phyloP scores from a whole-genome alignment of 2,797 vertebrate species.

The Diglossa cyanea region DNA sequence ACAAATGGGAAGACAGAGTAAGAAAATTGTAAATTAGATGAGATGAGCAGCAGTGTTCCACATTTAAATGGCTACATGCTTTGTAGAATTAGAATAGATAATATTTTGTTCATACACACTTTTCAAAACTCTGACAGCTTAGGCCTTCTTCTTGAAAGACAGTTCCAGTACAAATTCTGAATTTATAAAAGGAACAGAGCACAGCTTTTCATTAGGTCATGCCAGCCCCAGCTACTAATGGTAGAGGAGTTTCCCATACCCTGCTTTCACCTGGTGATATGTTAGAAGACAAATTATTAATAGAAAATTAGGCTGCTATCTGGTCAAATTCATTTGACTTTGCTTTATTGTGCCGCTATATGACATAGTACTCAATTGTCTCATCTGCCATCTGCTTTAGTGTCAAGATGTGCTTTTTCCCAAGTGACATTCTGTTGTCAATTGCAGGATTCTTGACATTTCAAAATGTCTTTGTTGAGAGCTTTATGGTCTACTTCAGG shows the following conservation, averaged over 20 bases:
- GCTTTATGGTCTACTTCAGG: constrained; percentile 8
- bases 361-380: constrained; percentile 37
- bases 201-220: neutral
- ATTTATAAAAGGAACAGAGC: neutral
- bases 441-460: constrained; percentile 52
- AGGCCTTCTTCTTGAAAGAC: neutral
- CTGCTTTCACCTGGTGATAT: neutral
- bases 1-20: neutral
- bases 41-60: neutral
- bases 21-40: neutral
- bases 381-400: constrained; percentile 56
- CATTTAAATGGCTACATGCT: neutral
- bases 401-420: constrained; percentile 43
- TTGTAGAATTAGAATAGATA: neutral
- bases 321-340: neutral
- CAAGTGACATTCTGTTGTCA: constrained; percentile 56
- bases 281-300: neutral
- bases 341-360: neutral
- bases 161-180: neutral
- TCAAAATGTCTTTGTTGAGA: constrained; percentile 42
- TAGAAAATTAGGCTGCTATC: neutral
- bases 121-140: neutral
- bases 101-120: neutral
- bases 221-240: neutral
- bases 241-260: neutral